Evolutionary conservation across 2,888 invertebrate genomes (phyloP).

Genomic region (Candidula unifasciata): DNA sequence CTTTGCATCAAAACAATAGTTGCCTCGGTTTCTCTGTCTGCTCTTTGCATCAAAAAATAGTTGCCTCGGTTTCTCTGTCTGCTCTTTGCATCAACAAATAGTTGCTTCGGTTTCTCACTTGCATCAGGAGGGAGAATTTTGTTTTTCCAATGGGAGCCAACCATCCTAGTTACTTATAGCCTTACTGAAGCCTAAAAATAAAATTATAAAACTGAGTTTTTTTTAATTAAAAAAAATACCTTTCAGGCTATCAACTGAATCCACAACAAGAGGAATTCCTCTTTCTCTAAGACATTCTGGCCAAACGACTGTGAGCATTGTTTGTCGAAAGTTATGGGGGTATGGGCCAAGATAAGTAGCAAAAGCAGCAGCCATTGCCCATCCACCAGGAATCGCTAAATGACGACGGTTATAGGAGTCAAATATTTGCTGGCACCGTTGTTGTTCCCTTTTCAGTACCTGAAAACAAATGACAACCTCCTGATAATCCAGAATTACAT

Average conservation of each 20-base stretch:
- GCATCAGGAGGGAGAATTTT: too few species aligned
- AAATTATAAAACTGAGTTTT: background rate
- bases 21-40: too few species aligned
- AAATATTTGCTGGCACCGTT: constrained; percentile 74
- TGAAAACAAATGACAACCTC: constrained; percentile 45
- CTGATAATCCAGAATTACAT: too few species aligned
- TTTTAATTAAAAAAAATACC: constrained; percentile 60
- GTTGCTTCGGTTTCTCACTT: too few species aligned
- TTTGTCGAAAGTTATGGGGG: constrained; percentile 75
- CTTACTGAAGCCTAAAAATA: too few species aligned
- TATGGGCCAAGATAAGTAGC: constrained; percentile 77
- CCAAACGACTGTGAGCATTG: constrained; percentile 77
- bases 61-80: too few species aligned
- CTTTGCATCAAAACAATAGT: too few species aligned
- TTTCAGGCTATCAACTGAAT: constrained; percentile 74
- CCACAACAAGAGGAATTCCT: constrained; percentile 76
- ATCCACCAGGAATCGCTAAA: constrained; percentile 72
- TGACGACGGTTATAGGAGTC: constrained; percentile 70
- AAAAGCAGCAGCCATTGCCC: constrained; percentile 76
- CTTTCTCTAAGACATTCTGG: constrained; percentile 76
- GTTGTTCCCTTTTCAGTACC: constrained; percentile 69
- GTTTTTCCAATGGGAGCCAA: too few species aligned
- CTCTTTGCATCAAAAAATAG: too few species aligned
- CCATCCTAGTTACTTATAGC: too few species aligned
- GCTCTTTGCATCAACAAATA: too few species aligned